Base-by-base conservation (phyloP, 2,888 invertebrate genomes). In the Agrotis exclamationis region DNA sequence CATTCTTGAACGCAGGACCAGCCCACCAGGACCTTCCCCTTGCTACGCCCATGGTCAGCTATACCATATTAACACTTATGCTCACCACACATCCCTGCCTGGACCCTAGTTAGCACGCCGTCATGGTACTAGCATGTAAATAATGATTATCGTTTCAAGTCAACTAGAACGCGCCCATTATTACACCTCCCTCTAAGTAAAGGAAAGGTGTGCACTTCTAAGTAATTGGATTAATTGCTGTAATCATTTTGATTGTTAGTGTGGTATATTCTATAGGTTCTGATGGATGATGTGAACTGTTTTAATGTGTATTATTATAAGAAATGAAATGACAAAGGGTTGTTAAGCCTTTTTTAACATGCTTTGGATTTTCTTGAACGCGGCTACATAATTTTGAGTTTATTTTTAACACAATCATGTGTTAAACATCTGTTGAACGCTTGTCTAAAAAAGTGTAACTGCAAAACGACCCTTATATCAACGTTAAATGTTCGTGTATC, bases 131-230 rank as follows among this genome's bases (percentile, higher is more conserved):
- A 24, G 20, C 47, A n/a, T 47, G 47, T 47, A 65, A 65, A 69
- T 51, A 50, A 68, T 69, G 16, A 73, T 53, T 24, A 76, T 68
- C 24, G 20, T 54, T 44, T 74, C 24, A 28, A 57, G 76, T 67
- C 48, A 67, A 74, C 51, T 64, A 18, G 33, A 24, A 63, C 33
- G 63, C 33, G 9, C 22, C 22, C 9, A 28, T 74, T 22, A 50
- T 14, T 71, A 18, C 33, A 73, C 39, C 45, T 71, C 24, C 47
- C 45, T 13, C 20, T 44, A 47, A 13, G 18, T 57, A 24, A 47
- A 51, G 33, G 20, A 5, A 54, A 24, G 44, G 44, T 20, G 18
- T 50, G 70, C 44, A 33, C 47, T 59, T 45, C 33, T n/a, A 14
- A 3, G 33, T 67, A 47, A 66, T 75, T 58, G 1, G 24, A 75